phyloP scores from a whole-genome alignment of 1,140 invertebrate genomes.

The Drosophila kurseongensis region DNA sequence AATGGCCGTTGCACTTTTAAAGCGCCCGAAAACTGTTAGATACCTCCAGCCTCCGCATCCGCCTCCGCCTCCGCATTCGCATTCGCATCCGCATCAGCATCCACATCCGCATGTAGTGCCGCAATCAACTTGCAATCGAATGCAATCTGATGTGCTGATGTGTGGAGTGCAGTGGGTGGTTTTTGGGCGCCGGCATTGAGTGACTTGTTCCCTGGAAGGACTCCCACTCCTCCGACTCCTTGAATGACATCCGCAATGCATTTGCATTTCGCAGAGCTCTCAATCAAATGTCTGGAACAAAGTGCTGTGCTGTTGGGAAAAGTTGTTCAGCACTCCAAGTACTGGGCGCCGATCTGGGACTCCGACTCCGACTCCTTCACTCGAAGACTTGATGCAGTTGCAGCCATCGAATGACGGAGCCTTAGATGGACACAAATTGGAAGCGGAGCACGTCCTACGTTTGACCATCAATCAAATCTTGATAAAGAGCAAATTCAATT shows the following conservation, averaged over 20 bases:
- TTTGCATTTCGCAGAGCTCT: constrained; percentile 74
- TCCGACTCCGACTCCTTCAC: not conserved
- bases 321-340: constrained; percentile 50
- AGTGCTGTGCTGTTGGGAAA: constrained; percentile 62
- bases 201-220: constrained; percentile 37
- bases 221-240: constrained; percentile 9
- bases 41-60: constrained; percentile 23
- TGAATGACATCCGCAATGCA: constrained; percentile 59
- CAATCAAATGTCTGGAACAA: constrained; percentile 68
- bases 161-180: constrained; percentile 21
- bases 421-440: constrained; percentile 44
- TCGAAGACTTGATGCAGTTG: constrained; percentile 8
- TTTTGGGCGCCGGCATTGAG: constrained; percentile 17
- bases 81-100: constrained; percentile 39
- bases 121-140: constrained; percentile 56
- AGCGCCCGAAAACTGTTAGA: constrained; percentile 46
- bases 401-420: not conserved
- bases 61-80: constrained; percentile 23
- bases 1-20: constrained; percentile 58
- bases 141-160: constrained; percentile 56
- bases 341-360: constrained; percentile 14
- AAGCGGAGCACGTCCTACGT: constrained; percentile 31
- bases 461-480: constrained; percentile 71
- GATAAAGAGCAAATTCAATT: constrained; percentile 78
- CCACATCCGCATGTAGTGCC: constrained; percentile 32